These are phyloP conservation scores for Ptychochromis oligacanthus DNA, from an alignment of 2,113 vertebrate genomes.

Conservation along the genomic window DNA sequence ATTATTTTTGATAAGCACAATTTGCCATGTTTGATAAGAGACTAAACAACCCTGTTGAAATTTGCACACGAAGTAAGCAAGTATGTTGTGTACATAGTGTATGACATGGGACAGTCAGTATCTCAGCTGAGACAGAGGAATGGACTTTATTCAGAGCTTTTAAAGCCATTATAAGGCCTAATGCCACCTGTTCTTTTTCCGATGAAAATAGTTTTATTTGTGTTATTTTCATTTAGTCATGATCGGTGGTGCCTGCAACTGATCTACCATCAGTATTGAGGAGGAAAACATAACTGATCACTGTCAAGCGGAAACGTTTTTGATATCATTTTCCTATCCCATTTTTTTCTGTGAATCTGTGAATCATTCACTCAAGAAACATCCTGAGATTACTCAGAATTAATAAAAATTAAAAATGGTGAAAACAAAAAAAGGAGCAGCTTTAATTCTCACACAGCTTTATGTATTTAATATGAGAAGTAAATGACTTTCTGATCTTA, in stretches of 20 bases:
- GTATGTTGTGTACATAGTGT: background rate
- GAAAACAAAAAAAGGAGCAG: background rate
- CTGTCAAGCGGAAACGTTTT: conserved; percentile 29
- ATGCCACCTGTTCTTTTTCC: background rate
- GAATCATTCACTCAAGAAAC: background rate
- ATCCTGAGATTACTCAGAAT: background rate
- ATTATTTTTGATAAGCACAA: background rate
- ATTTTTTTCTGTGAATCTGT: conserved; percentile 15
- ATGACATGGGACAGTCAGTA: background rate
- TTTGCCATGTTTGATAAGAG: background rate
- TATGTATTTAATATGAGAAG: background rate
- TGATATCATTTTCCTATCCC: conserved; percentile 5
- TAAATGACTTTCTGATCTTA: conserved; percentile 7
- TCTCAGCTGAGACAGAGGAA: background rate
- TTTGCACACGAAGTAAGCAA: background rate
- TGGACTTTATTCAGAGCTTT: background rate
- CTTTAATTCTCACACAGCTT: background rate
- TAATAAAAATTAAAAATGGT: background rate
- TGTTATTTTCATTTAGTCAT: conserved; percentile 33
- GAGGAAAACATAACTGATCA: conserved; percentile 43
- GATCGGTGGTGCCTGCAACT: conserved; percentile 21
- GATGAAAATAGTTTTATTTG: conserved; percentile 20
- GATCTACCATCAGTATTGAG: conserved; percentile 41
- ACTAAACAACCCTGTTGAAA: background rate
- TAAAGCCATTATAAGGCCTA: background rate